These are phyloP conservation scores for Caenorhabditis panamensis DNA, from an alignment of 2,888 invertebrate genomes.

Conservation along the genomic window DNA sequence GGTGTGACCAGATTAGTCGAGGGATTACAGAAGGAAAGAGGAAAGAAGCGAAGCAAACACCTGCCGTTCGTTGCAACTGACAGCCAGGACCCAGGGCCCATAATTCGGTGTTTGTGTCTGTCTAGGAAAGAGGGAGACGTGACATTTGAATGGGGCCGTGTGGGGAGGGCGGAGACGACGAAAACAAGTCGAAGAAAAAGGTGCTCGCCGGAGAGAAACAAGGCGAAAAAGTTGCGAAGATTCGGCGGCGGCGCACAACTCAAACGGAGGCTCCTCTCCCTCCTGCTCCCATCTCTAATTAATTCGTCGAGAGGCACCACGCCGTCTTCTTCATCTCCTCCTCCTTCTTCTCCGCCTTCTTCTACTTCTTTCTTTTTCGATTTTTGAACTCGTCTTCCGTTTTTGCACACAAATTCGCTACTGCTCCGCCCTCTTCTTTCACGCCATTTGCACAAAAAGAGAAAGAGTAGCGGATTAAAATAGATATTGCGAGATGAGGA, in stretches of 20 bases:
- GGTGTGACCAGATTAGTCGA: neutral
- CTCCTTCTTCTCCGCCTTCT: constrained; percentile 9
- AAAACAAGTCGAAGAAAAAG: constrained; percentile 27
- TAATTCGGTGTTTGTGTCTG: constrained; percentile 5
- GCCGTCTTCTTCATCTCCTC: constrained; percentile 16
- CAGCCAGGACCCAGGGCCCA: neutral
- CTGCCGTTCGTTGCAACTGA: constrained; percentile 10
- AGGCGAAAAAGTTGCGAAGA: constrained; percentile 42
- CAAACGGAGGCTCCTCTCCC: constrained; percentile 21
- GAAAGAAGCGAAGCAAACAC: constrained; percentile 14
- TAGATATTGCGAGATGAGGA: neutral
- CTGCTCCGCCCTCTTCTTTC: neutral
- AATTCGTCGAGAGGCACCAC: constrained; percentile 46
- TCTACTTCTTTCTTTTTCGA: constrained; percentile 7
- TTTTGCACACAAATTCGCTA: constrained; percentile 6
- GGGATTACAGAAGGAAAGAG: constrained; percentile 11
- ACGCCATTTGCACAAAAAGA: neutral
- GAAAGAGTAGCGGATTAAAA: constrained; percentile 17
- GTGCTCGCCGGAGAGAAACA: constrained; percentile 24
- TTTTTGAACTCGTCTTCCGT: constrained; percentile 18
- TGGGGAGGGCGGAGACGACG: neutral
- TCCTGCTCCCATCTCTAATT: constrained; percentile 51
- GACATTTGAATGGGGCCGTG: constrained; percentile 46
- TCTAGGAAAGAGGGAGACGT: neutral
- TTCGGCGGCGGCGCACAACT: constrained; percentile 20